Conservation (phyloP, 2,888 invertebrate genomes). For the Hipparchia semele region DNA sequence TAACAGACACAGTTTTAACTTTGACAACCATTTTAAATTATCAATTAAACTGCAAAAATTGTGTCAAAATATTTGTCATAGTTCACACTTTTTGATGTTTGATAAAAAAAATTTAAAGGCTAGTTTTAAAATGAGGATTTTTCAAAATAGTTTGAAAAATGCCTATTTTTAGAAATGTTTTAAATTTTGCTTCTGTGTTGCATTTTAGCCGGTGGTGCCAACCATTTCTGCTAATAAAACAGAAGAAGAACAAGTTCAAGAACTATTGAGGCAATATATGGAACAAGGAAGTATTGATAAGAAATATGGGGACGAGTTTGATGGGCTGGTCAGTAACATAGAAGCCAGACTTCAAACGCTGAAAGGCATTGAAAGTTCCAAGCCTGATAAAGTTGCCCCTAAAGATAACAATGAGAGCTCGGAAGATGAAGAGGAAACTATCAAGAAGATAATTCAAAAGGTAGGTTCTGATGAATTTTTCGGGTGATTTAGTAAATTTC, state of each 20-base stretch:
- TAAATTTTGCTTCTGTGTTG: neutral
- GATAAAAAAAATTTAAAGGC: too few relatives aligned
- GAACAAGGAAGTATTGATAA: constrained; percentile 77
- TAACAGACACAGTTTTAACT: too few relatives aligned
- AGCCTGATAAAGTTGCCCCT: constrained; percentile 27
- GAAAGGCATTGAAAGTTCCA: constrained; percentile 45
- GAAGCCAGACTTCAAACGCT: constrained; percentile 63
- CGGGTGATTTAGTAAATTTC: neutral
- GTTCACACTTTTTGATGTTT: too few relatives aligned
- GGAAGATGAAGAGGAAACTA: constrained; percentile 65
- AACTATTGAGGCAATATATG: constrained; percentile 85
- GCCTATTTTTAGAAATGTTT: neutral
- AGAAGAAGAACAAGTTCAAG: constrained; percentile 88
- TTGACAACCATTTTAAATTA: too few relatives aligned
- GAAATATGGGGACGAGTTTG: constrained; percentile 66
- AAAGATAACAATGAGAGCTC: constrained; percentile 47
- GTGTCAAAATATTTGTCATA: too few relatives aligned
- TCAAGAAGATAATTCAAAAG: constrained; percentile 68
- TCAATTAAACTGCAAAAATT: too few relatives aligned
- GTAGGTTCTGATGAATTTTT: constrained; percentile 44
- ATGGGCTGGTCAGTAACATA: constrained; percentile 63
- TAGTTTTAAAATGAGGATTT: too few relatives aligned
- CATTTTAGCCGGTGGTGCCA: constrained; percentile 64
- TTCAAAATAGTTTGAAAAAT: too few relatives aligned
- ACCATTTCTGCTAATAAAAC: constrained; percentile 82